Base-by-base conservation (phyloP, 2,113 vertebrate species). In the Axis porcinus region DNA sequence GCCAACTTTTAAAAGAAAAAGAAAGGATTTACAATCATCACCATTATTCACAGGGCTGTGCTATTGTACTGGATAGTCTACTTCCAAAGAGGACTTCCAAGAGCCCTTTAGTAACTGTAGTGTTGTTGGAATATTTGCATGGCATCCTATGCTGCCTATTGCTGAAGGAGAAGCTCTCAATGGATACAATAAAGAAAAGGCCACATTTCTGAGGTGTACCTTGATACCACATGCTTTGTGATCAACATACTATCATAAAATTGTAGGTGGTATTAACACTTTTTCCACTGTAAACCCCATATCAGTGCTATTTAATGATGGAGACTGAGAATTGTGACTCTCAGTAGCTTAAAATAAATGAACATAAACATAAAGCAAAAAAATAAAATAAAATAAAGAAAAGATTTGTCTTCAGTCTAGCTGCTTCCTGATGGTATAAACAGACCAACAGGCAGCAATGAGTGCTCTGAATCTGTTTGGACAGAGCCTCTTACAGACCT, bases 201-300 rank as follows among this genome's bases (percentile, higher is more conserved):
- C 21, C 67, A 2, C 7, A 13, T 45, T 86, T 95, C 0, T 30
- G 23, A 89, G 36, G 4, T 64, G 36, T 8, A 45, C 47, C n/a
- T 94, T 94, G 28, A 30, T 52, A 83, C 79, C 19, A 6, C 7
- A n/a, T 25, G 30, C 1, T 94, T 97, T n/a, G 83, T 45, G 79
- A 40, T 87, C 6, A 86, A 9, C 9, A 25, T 33, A 1, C 8
- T 4, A 74, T 43, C 19, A 45, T 91, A 23, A 30, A 85, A 94
- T 40, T 84, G 14, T 33, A 97, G 67, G 27, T 79, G 15, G 4
- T 86, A 47, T 84, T 60, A 54, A 97, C 92, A 78, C 58, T 70
- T 95, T 97, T 95, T 89, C 54, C 89, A 93, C 70, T 58, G 43
- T 78, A 93, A 98, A 96, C 54, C 43, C 45, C 91, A 92, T 91